Percentiles rank a stretch among this genome's conserved stretches.
These are phyloP conservation scores for Habropoda laboriosa DNA, from an alignment of 1,140 invertebrate species.

Conservation along the genomic window DNA sequence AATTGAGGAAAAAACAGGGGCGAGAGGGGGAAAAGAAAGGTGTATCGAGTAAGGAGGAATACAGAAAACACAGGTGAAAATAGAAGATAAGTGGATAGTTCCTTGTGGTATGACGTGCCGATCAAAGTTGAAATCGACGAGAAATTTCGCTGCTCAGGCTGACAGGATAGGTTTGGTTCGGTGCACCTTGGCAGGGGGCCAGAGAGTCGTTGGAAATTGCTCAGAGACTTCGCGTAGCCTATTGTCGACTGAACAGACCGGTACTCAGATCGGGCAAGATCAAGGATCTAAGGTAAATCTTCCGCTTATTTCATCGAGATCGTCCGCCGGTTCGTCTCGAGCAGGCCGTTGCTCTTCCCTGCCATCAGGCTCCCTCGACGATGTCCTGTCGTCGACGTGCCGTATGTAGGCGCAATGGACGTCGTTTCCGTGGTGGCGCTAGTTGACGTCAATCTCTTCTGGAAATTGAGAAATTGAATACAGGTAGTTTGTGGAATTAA, in stretches of 20 bases:
- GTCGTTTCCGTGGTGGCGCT: constrained; percentile 3
- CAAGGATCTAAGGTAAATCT: constrained; percentile 6
- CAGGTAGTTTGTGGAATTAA: too few relatives aligned
- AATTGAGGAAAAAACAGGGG: neutral
- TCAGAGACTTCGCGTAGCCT: constrained; percentile 30
- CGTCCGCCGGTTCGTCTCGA: constrained; percentile 32
- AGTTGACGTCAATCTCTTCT: constrained; percentile 24
- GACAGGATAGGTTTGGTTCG: neutral
- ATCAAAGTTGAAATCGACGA: constrained; percentile 11
- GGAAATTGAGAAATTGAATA: neutral
- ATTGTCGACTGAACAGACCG: constrained; percentile 37
- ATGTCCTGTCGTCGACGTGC: constrained; percentile 10
- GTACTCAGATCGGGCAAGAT: constrained; percentile 32
- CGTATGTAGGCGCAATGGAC: neutral
- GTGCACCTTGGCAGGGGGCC: constrained; percentile 26
- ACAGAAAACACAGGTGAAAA: neutral
- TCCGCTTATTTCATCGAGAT: constrained; percentile 51
- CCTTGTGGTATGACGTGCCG: neutral
- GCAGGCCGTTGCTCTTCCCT: neutral
- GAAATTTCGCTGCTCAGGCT: neutral
- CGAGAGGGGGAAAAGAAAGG: neutral
- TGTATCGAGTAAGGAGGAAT: too few relatives aligned
- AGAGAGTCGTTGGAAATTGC: constrained; percentile 40
- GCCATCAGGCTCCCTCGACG: neutral
- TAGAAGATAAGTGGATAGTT: neutral